Conservation (phyloP, 2,113 vertebrate species). For the Lathamus discolor region DNA sequence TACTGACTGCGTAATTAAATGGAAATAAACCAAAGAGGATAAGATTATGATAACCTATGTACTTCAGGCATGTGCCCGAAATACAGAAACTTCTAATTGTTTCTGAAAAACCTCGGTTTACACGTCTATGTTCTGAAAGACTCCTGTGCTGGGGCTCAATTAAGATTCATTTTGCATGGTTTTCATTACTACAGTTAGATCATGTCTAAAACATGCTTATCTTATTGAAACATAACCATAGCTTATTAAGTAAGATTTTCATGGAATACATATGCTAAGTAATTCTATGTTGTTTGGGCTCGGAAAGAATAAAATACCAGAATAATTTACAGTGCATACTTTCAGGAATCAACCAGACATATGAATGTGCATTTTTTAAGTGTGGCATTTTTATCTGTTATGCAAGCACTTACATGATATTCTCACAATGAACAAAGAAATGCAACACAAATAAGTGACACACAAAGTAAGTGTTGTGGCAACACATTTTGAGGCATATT, state of each 20-base stretch:
- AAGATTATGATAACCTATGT: not conserved
- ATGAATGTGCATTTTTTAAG: not conserved
- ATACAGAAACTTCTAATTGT: not conserved
- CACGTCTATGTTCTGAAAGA: not conserved
- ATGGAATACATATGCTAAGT: not conserved
- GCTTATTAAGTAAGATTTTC: slow-evolving; percentile 7
- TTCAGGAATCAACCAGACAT: not conserved
- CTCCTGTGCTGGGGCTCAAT: not conserved
- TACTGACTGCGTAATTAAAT: not conserved
- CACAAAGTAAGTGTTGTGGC: not conserved
- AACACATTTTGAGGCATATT: not conserved
- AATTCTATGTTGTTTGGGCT: not conserved
- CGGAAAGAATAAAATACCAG: not conserved
- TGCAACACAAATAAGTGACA: not conserved
- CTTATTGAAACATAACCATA: not conserved
- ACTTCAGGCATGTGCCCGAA: not conserved
- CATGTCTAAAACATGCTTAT: not conserved
- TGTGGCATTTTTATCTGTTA: not conserved
- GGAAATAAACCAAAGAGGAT: not conserved
- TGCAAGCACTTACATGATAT: not conserved
- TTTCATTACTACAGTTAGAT: slow-evolving; percentile 12
- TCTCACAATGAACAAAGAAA: not conserved
- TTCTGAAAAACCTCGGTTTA: not conserved
- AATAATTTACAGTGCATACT: not conserved
- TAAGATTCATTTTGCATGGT: not conserved